Percentiles rank a stretch among this genome's conserved stretches.
phyloP scores from a whole-genome alignment of 1,140 invertebrate genomes.

The Aphelenchoides fujianensis region DNA sequence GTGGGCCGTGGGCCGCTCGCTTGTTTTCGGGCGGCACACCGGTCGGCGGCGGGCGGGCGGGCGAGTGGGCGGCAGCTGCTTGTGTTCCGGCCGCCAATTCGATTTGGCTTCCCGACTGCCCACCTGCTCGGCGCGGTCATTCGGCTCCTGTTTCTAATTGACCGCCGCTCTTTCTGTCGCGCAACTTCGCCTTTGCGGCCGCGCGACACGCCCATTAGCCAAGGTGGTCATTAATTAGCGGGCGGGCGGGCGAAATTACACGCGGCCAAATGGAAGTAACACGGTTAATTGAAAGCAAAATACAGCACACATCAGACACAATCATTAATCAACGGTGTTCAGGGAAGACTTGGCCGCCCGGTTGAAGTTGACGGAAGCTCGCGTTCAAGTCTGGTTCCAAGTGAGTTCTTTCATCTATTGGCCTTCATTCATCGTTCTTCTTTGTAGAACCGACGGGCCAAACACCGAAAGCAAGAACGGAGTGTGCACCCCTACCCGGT shows the following conservation, averaged over 20 bases:
- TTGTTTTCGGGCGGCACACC: neutral
- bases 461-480: constrained; percentile 6
- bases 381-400: constrained; percentile 23
- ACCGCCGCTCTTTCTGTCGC: neutral
- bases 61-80: neutral
- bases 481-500: neutral
- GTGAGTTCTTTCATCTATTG: neutral
- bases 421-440: no score
- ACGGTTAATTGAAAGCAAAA: neutral
- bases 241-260: neutral
- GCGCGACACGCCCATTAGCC: neutral
- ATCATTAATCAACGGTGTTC: neutral
- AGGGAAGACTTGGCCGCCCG: constrained; percentile 5
- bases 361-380: constrained; percentile 15
- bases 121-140: neutral
- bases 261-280: neutral
- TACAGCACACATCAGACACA: neutral
- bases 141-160: neutral
- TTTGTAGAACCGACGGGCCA: neutral
- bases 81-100: neutral
- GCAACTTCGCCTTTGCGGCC: neutral
- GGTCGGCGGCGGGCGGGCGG: no score
- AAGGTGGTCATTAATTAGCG: no score
- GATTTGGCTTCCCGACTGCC: neutral
- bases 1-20: neutral